A percentile compares a stretch with the other conserved stretches of the same genome.
Evolutionary conservation across 2,113 vertebrate species (phyloP).

Genomic region (Marmota monax): DNA sequence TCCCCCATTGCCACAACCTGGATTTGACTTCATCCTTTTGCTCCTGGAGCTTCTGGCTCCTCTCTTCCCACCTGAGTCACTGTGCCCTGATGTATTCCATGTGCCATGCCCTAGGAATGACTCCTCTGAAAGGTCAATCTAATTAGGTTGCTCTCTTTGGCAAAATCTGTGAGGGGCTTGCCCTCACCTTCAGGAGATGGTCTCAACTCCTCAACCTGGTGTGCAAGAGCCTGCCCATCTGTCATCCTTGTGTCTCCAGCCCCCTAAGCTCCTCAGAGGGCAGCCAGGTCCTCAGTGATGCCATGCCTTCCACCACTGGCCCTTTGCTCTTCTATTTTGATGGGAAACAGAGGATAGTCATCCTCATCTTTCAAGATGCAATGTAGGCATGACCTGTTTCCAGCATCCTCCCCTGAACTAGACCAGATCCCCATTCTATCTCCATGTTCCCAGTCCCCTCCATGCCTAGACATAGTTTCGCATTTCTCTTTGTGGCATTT

Average conservation of each 20-base stretch:
- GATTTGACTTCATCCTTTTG: neutral
- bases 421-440: neutral
- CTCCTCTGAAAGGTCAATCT: neutral
- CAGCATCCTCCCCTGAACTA: neutral
- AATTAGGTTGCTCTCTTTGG: neutral
- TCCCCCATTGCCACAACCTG: too few species aligned
- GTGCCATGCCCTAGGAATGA: neutral
- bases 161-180: neutral
- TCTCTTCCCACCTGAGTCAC: neutral
- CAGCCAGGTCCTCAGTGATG: accelerated
- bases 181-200: neutral
- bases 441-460: neutral
- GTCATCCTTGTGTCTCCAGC: too few species aligned
- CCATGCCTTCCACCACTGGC: neutral
- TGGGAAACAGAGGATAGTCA: neutral
- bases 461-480: neutral
- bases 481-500: neutral
- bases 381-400: neutral
- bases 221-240: neutral
- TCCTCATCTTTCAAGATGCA: neutral
- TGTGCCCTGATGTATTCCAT: neutral
- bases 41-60: neutral
- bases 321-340: neutral
- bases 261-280: neutral
- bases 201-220: neutral